A percentile compares a stretch with the other conserved stretches of the same genome.
phyloP scores from a whole-genome alignment of 2,888 invertebrate species.

The Sycophila texana region DNA sequence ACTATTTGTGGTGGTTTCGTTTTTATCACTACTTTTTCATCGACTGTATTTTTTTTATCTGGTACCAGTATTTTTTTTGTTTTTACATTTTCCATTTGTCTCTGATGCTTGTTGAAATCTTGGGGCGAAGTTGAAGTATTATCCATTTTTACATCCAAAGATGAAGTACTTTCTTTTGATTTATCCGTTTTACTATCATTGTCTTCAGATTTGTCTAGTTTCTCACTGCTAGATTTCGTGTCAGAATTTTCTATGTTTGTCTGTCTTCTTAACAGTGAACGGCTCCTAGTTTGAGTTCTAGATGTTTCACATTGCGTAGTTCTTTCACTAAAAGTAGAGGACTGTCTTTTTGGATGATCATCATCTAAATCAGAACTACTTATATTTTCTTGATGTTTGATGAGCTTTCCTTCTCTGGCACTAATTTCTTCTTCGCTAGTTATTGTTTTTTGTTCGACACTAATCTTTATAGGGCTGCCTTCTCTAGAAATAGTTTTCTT shows the following conservation, averaged over 20 bases:
- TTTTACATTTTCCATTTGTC: conserved; percentile 30
- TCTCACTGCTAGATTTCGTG: conserved; percentile 43
- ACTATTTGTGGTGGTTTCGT: neutral
- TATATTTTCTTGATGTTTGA: conserved; percentile 10
- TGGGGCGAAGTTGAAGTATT: conserved; percentile 7
- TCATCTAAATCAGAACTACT: conserved; percentile 52
- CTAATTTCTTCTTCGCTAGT: conserved; percentile 45
- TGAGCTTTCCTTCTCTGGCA: conserved; percentile 3
- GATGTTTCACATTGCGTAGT: neutral
- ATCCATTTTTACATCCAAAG: conserved; percentile 17
- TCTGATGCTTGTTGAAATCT: conserved; percentile 14
- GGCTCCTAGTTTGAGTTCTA: conserved; percentile 17
- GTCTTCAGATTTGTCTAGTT: conserved; percentile 36
- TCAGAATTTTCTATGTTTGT: conserved; percentile 33
- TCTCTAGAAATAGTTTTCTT: conserved; percentile 47
- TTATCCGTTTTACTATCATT: conserved; percentile 37
- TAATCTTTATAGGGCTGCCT: conserved; percentile 46
- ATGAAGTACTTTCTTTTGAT: conserved; percentile 34
- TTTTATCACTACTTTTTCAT: conserved; percentile 32
- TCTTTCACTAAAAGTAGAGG: conserved; percentile 15
- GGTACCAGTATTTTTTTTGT: neutral
- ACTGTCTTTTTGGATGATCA: conserved; percentile 5
- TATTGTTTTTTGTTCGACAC: conserved; percentile 40
- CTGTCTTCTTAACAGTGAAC: conserved; percentile 41
- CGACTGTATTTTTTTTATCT: conserved; percentile 28